These are phyloP conservation scores for Piprites chloris DNA, from an alignment of 2,113 vertebrate species.

Conservation along the genomic window DNA sequence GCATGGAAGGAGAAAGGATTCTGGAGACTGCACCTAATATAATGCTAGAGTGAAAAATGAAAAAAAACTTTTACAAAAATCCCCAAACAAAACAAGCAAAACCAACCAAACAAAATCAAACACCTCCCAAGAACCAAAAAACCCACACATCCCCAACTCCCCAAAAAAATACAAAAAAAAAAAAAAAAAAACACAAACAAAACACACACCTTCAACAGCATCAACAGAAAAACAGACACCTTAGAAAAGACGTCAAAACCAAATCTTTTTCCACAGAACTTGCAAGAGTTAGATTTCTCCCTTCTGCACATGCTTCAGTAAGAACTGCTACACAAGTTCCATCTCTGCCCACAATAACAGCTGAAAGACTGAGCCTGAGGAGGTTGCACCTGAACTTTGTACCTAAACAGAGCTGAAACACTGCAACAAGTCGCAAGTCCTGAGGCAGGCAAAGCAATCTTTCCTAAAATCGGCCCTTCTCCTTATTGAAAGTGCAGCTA, in stretches of 20 bases:
- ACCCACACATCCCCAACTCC: rapidly evolving
- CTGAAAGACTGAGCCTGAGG: neutral
- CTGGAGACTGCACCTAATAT: neutral
- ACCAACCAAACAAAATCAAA: neutral
- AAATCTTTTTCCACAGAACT: neutral
- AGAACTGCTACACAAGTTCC: rapidly evolving
- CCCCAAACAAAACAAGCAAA: neutral
- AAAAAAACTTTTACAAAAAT: neutral
- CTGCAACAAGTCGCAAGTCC: neutral
- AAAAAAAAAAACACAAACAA: neutral
- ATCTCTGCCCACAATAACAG: rapidly evolving
- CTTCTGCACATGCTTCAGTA: neutral
- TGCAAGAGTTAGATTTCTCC: neutral
- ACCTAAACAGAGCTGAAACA: neutral
- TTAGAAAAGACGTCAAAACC: neutral
- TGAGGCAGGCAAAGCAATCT: neutral
- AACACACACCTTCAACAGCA: neutral
- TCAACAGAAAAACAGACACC: neutral
- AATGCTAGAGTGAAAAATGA: neutral
- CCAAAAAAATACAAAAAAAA: rapidly evolving
- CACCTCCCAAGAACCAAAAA: neutral
- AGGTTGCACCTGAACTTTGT: neutral
- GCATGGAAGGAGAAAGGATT: neutral
- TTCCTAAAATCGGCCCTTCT: neutral
- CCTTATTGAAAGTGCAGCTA: neutral